Evolutionary conservation across 2,797 vertebrate species (phyloP).

Genomic region (Macrochelys suwanniensis): DNA sequence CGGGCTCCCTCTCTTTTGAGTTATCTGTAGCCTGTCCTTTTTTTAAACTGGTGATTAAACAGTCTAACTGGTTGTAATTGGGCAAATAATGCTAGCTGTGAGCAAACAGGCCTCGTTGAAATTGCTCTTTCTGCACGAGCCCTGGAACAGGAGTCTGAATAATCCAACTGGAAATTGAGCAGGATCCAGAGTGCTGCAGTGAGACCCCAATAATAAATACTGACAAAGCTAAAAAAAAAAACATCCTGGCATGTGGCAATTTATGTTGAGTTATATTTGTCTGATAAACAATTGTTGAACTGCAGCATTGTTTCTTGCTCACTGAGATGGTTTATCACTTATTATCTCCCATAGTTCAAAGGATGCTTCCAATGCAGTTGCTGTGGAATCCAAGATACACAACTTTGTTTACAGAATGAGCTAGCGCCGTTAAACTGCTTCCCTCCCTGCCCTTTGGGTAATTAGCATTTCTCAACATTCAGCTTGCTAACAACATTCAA

Average conservation of each 20-base stretch:
- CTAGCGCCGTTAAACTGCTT: conserved; percentile 18
- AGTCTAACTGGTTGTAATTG: conserved; percentile 5
- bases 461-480: conserved; percentile 62
- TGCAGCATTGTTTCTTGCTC: background rate
- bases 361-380: background rate
- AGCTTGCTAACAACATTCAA: conserved; percentile 45
- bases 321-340: conserved; percentile 13
- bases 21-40: conserved; percentile 20
- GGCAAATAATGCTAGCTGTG: conserved; percentile 9
- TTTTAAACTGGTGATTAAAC: conserved; percentile 2
- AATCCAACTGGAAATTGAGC: conserved; percentile 6
- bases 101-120: conserved; percentile 42
- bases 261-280: background rate
- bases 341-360: conserved; percentile 45
- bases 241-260: background rate
- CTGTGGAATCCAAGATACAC: conserved; percentile 50
- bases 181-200: conserved; percentile 1
- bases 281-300: conserved; percentile 47
- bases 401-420: conserved; percentile 56
- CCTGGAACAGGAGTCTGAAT: background rate
- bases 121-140: background rate
- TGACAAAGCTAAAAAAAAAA: background rate
- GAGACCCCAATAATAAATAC: conserved; percentile 6
- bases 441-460: conserved; percentile 44
- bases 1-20: conserved; percentile 1